Evolutionary conservation across 2,113 vertebrate species (phyloP).

Genomic region (Syngnathus scovelli): DNA sequence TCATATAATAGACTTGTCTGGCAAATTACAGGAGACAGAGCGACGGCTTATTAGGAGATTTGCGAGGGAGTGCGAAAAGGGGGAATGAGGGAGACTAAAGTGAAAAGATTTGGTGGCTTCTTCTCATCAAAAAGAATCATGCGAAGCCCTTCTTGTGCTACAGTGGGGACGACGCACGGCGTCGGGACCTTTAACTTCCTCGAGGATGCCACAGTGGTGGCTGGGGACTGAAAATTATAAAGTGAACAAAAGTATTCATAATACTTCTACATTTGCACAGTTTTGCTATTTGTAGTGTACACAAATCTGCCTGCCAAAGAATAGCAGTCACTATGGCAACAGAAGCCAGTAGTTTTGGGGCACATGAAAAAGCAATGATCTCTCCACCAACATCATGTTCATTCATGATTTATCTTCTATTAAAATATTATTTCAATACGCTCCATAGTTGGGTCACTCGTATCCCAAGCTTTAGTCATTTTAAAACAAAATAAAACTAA

Average conservation of each 20-base stretch:
- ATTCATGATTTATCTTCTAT: not conserved
- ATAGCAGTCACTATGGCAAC: slow-evolving; percentile 76
- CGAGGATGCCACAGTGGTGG: not conserved
- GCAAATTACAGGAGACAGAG: slow-evolving; percentile 70
- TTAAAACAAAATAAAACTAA: not conserved
- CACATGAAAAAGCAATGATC: not conserved
- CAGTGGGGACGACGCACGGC: not conserved
- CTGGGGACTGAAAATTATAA: too few species aligned
- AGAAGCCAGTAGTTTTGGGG: slow-evolving; percentile 44
- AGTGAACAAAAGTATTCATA: not conserved
- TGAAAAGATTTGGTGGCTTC: slow-evolving; percentile 62
- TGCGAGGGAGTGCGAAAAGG: slow-evolving; percentile 38
- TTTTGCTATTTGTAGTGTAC: not conserved
- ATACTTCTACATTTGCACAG: too few species aligned
- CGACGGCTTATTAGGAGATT: slow-evolving; percentile 67
- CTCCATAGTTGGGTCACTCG: too few species aligned
- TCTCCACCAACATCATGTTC: not conserved
- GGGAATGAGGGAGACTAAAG: slow-evolving; percentile 44
- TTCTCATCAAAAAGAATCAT: slow-evolving; percentile 57
- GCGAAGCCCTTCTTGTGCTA: not conserved
- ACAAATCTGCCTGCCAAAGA: slow-evolving; percentile 68
- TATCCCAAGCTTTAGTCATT: too few species aligned
- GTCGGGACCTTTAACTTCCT: not conserved
- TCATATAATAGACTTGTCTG: slow-evolving; percentile 71
- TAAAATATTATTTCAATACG: too few species aligned